These are phyloP conservation scores for Morone saxatilis DNA, from an alignment of 2,113 vertebrate genomes.

Conservation along the genomic window DNA sequence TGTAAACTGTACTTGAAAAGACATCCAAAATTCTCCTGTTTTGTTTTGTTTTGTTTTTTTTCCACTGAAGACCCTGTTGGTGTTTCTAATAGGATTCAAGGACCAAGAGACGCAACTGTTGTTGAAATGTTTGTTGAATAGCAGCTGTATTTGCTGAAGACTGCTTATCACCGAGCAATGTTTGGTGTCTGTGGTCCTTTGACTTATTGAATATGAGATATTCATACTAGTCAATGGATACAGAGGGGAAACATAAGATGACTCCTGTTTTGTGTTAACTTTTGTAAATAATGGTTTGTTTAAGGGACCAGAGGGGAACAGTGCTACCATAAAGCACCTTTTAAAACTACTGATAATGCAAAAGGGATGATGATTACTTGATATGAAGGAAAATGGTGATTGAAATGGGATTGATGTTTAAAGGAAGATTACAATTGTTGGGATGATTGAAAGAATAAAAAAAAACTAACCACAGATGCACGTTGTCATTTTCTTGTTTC, in stretches of 20 bases:
- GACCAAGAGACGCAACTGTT: slow-evolving; percentile 27
- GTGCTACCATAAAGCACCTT: slow-evolving; percentile 55
- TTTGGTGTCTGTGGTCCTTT: slow-evolving; percentile 39
- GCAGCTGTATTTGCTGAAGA: slow-evolving; percentile 43
- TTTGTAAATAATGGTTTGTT: slow-evolving; percentile 63
- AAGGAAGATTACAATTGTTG: slow-evolving; percentile 15
- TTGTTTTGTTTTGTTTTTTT: background rate
- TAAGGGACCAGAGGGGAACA: slow-evolving; percentile 66
- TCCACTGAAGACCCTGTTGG: slow-evolving; percentile 2
- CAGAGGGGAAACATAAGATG: slow-evolving; percentile 35
- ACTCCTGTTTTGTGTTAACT: slow-evolving; percentile 32
- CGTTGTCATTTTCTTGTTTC: slow-evolving; percentile 2
- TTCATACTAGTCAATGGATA: slow-evolving; percentile 31
- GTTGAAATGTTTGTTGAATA: slow-evolving; percentile 31
- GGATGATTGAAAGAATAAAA: slow-evolving; percentile 57
- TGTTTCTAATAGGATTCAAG: slow-evolving; percentile 28
- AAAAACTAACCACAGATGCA: slow-evolving; percentile 56
- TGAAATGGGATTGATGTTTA: slow-evolving; percentile 25
- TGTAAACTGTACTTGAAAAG: slow-evolving; percentile 72
- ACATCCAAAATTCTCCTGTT: slow-evolving; percentile 33
- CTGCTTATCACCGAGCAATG: slow-evolving; percentile 33
- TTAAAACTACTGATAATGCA: slow-evolving; percentile 82
- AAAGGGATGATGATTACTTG: slow-evolving; percentile 65
- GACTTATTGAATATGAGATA: slow-evolving; percentile 44
- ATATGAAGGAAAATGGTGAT: slow-evolving; percentile 43